Evolutionary conservation across 2,113 vertebrate genomes (phyloP), one percentile per base, ranked within the genome.

Genomic region (Pandion haliaetus): DNA sequence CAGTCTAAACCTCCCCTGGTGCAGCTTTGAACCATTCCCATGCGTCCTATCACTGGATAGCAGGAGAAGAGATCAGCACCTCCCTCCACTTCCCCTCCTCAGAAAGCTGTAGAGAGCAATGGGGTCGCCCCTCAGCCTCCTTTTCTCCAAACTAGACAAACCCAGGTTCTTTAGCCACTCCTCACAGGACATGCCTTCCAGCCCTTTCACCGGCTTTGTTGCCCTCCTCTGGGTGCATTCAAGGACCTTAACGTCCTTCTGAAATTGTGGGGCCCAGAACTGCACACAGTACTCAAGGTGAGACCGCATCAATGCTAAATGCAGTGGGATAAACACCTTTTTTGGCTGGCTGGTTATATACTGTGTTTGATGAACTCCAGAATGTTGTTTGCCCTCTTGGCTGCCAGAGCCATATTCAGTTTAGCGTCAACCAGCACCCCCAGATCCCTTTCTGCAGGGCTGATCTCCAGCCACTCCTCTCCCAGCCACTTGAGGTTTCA

Each of bases 161-260:
- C n/a, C 29, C 29, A 10, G 17, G 17, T 3, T 54, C 28, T 40
- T 62, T 7, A 69, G 45, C 38, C 0, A 0, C 19, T n/a, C 66
- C 40, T 80, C 42, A n/a, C 29, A 40, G 19, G 29, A 70, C 54
- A 25, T 21, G 11, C 25, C 25, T 55, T 55, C 3, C 42, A 47
- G 55, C 13, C 42, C 31, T 78, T 62, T 34, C 57, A 63, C 21
- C 7, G 57, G n/a, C 29, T 81, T 49, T 62, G 17, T 29, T 76
- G 47, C 12, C 36, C 12, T 62, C 21, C 13, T 49, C 18, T 70
- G 16, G 62, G 29, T 4, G 10, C 17, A 13, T 72, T 72, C 28
- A 45, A 65, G 32, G 18, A 49, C n/a, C 25, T 74, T 77, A 17
- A 31, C 17, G n/a, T 26, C 50, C 38, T 82, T 82, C 57, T 44